These are phyloP conservation scores for Ectropis grisescens DNA, from an alignment of 1,140 invertebrate species.

Conservation along the genomic window DNA sequence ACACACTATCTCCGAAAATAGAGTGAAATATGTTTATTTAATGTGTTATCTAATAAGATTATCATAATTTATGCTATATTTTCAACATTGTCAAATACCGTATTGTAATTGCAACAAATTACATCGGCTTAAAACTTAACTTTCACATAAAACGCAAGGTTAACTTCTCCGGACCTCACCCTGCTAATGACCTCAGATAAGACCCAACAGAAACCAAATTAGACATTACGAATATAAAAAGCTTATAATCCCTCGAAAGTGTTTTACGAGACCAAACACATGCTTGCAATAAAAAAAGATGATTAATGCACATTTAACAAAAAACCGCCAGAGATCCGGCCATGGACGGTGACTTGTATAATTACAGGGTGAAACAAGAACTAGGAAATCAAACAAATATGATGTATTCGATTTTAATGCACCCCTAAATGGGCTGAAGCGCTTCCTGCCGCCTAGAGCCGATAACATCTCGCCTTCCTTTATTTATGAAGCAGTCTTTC, in stretches of 20 bases:
- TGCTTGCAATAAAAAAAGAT: slow-evolving; percentile 57
- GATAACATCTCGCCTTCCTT: slow-evolving; percentile 57
- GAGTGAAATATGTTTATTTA: no score
- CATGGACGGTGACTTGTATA: slow-evolving; percentile 63
- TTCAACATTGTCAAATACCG: slow-evolving; percentile 1
- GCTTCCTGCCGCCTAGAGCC: slow-evolving; percentile 50
- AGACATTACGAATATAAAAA: slow-evolving; percentile 53
- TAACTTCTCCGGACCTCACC: slow-evolving; percentile 26
- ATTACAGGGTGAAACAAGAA: slow-evolving; percentile 66
- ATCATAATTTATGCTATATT: no score
- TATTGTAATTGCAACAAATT: slow-evolving; percentile 33
- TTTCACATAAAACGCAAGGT: slow-evolving; percentile 13
- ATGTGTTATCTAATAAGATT: no score
- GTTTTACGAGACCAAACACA: slow-evolving; percentile 56
- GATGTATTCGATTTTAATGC: slow-evolving; percentile 70
- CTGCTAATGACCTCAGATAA: slow-evolving; percentile 48
- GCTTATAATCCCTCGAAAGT: slow-evolving; percentile 47
- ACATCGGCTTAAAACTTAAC: slow-evolving; percentile 26
- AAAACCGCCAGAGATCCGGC: slow-evolving; percentile 49
- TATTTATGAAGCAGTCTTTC: slow-evolving; percentile 50
- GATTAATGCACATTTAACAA: slow-evolving; percentile 60
- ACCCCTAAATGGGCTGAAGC: slow-evolving; percentile 65
- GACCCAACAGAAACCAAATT: slow-evolving; percentile 44
- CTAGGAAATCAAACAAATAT: slow-evolving; percentile 71
- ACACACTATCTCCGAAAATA: no score